Conservation (phyloP, 2,888 invertebrate genomes). For the Pheosia tremula region DNA sequence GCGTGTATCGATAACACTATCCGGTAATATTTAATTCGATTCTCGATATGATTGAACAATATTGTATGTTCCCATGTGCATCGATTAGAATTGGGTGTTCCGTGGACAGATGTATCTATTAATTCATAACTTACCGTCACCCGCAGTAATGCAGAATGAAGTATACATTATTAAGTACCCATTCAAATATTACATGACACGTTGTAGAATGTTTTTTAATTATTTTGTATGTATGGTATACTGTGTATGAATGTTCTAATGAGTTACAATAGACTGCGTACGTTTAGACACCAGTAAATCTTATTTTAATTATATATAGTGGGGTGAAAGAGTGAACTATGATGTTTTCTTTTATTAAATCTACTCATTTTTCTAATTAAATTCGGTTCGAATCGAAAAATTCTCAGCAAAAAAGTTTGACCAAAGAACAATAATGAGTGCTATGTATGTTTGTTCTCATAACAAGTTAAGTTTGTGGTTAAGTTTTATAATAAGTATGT, state of each 20-base stretch:
- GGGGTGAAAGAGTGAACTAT: background rate
- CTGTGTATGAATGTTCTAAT: background rate
- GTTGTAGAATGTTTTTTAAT: background rate
- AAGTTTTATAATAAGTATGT: constrained; percentile 24
- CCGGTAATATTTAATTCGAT: background rate
- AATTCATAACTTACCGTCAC: no score
- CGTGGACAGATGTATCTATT: no score
- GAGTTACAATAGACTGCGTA: constrained; percentile 1
- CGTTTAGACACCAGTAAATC: background rate
- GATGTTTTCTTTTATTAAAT: background rate
- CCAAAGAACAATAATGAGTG: constrained; percentile 66
- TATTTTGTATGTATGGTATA: background rate
- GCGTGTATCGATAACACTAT: background rate
- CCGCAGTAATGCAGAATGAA: background rate
- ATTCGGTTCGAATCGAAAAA: constrained; percentile 18
- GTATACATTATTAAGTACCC: background rate
- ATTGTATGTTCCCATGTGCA: constrained; percentile 5
- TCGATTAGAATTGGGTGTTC: background rate
- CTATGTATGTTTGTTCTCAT: constrained; percentile 44
- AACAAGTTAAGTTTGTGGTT: constrained; percentile 37
- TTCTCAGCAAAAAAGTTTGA: constrained; percentile 49
- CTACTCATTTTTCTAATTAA: background rate
- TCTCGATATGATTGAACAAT: constrained; percentile 12
- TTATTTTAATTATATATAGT: background rate
- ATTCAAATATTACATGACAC: background rate